A percentile compares a stretch with the other conserved stretches of the same genome.
phyloP scores from a whole-genome alignment of 2,113 vertebrate genomes.

The Myiozetetes cayanensis region DNA sequence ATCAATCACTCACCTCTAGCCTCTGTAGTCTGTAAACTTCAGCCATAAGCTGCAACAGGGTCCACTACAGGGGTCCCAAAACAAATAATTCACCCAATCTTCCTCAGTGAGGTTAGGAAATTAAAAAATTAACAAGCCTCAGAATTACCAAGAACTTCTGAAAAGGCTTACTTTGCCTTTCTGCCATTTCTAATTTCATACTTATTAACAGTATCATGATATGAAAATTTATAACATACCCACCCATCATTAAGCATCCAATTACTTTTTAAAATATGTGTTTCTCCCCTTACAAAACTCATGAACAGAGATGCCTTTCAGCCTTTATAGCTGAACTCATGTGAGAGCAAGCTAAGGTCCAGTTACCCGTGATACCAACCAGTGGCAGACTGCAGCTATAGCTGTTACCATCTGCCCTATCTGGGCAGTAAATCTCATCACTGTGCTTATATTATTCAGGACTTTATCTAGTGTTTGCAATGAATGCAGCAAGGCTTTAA shows the following conservation, averaged over 20 bases:
- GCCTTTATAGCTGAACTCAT: background rate
- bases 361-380: background rate
- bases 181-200: background rate
- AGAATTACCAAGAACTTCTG: background rate
- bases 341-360: background rate
- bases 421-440: background rate
- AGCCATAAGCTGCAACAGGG: background rate
- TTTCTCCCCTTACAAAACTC: background rate
- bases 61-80: background rate
- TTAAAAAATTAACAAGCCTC: background rate
- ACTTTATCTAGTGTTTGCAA: background rate
- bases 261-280: background rate
- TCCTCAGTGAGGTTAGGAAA: background rate
- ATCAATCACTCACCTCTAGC: background rate
- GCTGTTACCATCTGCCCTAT: background rate
- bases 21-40: background rate
- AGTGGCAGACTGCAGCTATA: background rate
- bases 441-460: background rate
- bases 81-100: background rate
- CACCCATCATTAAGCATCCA: background rate
- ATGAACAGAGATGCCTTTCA: background rate
- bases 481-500: background rate
- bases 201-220: background rate
- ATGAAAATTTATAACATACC: background rate
- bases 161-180: background rate